Evolutionary conservation across 2,797 vertebrate genomes (phyloP), one percentile per base, ranked within the genome.

Genomic region (Typhlichthys subterraneus): DNA sequence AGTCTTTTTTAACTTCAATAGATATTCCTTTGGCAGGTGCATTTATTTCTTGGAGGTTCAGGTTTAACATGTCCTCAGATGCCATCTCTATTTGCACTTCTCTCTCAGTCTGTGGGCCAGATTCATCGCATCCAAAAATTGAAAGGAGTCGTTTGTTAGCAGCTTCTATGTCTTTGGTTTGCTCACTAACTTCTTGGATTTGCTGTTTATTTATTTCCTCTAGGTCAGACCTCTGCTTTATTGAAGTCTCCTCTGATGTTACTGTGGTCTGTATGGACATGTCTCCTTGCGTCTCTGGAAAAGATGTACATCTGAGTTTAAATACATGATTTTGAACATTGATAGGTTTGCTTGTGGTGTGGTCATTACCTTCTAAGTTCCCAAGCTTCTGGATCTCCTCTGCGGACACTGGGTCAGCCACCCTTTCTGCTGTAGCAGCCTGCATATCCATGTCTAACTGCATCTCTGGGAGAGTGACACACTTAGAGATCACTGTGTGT

Each of bases 81-180:
- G 53, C 42, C 60, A 45, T 42, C 5, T 50, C 7, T 23, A 38
- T 64, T 58, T 70, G 71, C 12, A 61, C 23, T 29, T 29, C 64
- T 52, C 9, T 48, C 38, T 69, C 38, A 67, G 46, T 61, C 60
- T 71, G 67, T n/a, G 55, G 5, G 33, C 67, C 66, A 2, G 59
- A 10, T 45, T n/a, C 45, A 14, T 64, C 56, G 33, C 45, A 62
- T 9, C 76, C 72, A 49, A 42, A 63, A 46, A 31, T 12, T 2
- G 50, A 13, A 59, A 47, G 61, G 29, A 42, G 63, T 48, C 57
- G 11, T 56, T 1, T 19, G 42, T 66, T 67, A 55, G 72, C 52
- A 75, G 52, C 51, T 12, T 73, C 57, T 42, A 51, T 5, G 17
- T 70, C 57, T 11, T 45, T 19, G 0, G 1, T 60, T 42, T 31